Base-by-base conservation (phyloP, 2,113 vertebrate genomes). In the Amphiprion percula region DNA sequence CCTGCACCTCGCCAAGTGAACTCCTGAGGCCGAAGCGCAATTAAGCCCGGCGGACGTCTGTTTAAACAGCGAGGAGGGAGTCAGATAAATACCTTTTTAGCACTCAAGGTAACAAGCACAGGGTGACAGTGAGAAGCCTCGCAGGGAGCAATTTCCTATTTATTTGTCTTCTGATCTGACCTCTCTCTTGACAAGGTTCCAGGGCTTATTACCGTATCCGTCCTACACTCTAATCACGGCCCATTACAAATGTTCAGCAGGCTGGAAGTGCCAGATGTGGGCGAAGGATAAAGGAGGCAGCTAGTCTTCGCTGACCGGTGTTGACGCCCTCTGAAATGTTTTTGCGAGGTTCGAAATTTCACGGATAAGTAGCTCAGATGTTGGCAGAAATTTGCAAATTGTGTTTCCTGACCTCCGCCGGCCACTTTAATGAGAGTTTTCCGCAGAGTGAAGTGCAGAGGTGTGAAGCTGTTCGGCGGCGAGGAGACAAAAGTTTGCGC, bases 1-100 rank as follows among this genome's bases (percentile, higher is more conserved):
- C 94, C 95, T 95, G 92, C 88, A 91, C 79, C 87, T 78, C 82
- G 71, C 54, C 69, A 80, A 83, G 84, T 72, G 80, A 91, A 88
- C 92, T 87, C 89, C 76, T 23, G 90, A 93, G 89, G 87, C 67
- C 68, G 2, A 24, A 77, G 82, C 55, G 81, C 91, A 93, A 93
- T 94, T 94, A 94, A 89, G 77, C 77, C 78, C 59, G 55, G 64
- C 78, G 56, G 82, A 88, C 73, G 84, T 71, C 87, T 84, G 67
- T 79, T 85, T 81, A 87, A 93, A 78, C 55, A 79, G 79, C 61
- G 30, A 54, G 77, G 64, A 65, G 85, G 68, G 91, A 90, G 86
- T 83, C 77, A 23, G 82, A 90, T 94, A 92, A 95, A 94, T 92
- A 94, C 92, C 93, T 94, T 94, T 93, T 92, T 91, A 94, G 91